Evolutionary conservation across 2,888 invertebrate genomes (phyloP).

Genomic region (Pollenia angustigena): DNA sequence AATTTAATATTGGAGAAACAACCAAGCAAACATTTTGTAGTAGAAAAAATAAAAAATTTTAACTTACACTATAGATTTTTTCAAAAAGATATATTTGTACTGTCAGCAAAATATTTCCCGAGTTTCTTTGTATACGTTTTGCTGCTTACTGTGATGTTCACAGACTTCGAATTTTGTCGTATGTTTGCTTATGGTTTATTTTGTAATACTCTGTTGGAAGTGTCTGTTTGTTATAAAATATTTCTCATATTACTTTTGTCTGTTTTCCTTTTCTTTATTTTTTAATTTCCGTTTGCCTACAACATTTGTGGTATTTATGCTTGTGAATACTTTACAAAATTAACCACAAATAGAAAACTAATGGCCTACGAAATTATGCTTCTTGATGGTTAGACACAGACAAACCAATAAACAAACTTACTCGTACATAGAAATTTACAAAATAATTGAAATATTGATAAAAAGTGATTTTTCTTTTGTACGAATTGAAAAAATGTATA

Average conservation of each 20-base stretch:
- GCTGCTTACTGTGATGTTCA: background rate
- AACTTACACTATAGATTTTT: no score
- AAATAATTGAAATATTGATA: constrained; percentile 44
- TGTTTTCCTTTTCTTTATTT: constrained; percentile 41
- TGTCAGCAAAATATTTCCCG: no score
- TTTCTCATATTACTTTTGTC: background rate
- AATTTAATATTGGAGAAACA: constrained; percentile 4
- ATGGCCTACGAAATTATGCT: constrained; percentile 80
- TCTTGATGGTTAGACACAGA: constrained; percentile 9
- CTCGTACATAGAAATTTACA: background rate
- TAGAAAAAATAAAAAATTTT: background rate
- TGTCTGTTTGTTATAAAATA: constrained; percentile 19
- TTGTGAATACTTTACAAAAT: constrained; percentile 80
- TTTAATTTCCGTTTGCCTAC: constrained; percentile 80
- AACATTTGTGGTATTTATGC: constrained; percentile 81
- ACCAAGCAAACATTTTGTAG: background rate
- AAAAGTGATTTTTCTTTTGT: background rate
- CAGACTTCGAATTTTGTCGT: background rate
- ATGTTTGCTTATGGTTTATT: background rate
- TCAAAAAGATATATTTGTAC: no score
- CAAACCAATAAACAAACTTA: background rate
- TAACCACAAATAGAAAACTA: constrained; percentile 83
- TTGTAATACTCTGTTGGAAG: constrained; percentile 1
- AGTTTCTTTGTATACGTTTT: no score
- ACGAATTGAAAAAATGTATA: constrained; percentile 4